phyloP scores from a whole-genome alignment of 2,888 invertebrate genomes.

The Chrysolina haemoptera region DNA sequence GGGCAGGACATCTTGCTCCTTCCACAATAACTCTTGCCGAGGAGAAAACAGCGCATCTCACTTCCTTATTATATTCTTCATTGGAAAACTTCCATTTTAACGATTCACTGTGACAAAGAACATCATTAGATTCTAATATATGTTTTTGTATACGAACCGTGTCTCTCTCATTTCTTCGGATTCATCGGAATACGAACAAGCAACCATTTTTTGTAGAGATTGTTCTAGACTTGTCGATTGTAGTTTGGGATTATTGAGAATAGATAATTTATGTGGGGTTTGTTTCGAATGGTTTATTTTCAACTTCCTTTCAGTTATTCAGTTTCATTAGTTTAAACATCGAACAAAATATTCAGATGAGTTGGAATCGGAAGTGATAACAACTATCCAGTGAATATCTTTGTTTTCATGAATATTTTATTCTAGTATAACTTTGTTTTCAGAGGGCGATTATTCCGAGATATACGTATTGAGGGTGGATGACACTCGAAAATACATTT shows the following conservation, averaged over 20 bases:
- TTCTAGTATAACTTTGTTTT: too few relatives aligned
- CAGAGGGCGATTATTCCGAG: too few relatives aligned
- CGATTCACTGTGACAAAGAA: constrained; percentile 35
- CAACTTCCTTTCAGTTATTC: background rate
- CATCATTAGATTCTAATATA: constrained; percentile 33
- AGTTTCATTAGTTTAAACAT: too few relatives aligned
- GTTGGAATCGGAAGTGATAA: background rate
- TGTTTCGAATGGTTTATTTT: constrained; percentile 6
- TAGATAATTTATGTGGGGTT: background rate
- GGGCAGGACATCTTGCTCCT: too few relatives aligned
- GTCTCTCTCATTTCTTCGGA: constrained; percentile 18
- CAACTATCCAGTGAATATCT: background rate
- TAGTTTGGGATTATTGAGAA: background rate
- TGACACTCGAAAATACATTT: too few relatives aligned
- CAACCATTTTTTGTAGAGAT: constrained; percentile 1
- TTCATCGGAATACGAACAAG: constrained; percentile 5
- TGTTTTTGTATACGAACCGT: constrained; percentile 1
- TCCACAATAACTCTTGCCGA: constrained; percentile 45
- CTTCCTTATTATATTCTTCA: constrained; percentile 39
- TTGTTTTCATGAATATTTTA: too few relatives aligned
- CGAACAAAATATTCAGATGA: background rate
- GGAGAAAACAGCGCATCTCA: constrained; percentile 40
- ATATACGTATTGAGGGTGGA: too few relatives aligned
- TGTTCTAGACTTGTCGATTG: background rate
- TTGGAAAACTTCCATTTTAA: constrained; percentile 39